phyloP scores from a whole-genome alignment of 2,888 invertebrate genomes.

The Aquatica leii region DNA sequence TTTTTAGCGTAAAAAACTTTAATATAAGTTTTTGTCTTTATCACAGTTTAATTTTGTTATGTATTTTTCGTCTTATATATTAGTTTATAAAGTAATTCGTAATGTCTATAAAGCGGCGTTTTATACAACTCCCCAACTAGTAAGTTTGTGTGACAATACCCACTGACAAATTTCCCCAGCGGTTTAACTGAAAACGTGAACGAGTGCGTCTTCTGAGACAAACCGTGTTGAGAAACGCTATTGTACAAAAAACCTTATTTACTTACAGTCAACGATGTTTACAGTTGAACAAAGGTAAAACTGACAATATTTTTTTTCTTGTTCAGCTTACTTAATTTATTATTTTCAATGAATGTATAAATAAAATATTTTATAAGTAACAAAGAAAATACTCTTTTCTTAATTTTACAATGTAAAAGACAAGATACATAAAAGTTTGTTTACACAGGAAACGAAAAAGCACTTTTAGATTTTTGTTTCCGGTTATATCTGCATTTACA shows the following conservation, averaged over 20 bases:
- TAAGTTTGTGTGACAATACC: slow-evolving; percentile 29
- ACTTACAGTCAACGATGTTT: slow-evolving; percentile 29
- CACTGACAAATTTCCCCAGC: slow-evolving; percentile 32
- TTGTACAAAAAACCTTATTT: slow-evolving; percentile 26
- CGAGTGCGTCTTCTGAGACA: slow-evolving; percentile 24
- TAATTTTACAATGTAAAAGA: too few species aligned
- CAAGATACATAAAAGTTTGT: too few species aligned
- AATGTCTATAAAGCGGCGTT: slow-evolving; percentile 25
- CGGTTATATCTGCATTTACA: slow-evolving; percentile 9
- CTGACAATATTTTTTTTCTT: not conserved
- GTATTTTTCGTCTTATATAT: not conserved
- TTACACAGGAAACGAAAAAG: too few species aligned
- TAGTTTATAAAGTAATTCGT: slow-evolving; percentile 11
- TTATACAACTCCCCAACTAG: slow-evolving; percentile 21
- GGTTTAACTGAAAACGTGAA: slow-evolving; percentile 27
- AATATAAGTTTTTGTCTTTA: not conserved
- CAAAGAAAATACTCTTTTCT: too few species aligned
- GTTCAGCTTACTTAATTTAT: too few species aligned
- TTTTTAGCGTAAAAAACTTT: too few species aligned
- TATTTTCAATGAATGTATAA: too few species aligned
- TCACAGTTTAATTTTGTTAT: not conserved
- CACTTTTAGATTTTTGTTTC: not conserved
- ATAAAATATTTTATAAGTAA: too few species aligned
- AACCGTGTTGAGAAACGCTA: slow-evolving; percentile 20
- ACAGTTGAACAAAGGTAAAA: slow-evolving; percentile 8